These are phyloP conservation scores for Adoxophyes honmai DNA, from an alignment of 1,140 invertebrate species.

Conservation along the genomic window DNA sequence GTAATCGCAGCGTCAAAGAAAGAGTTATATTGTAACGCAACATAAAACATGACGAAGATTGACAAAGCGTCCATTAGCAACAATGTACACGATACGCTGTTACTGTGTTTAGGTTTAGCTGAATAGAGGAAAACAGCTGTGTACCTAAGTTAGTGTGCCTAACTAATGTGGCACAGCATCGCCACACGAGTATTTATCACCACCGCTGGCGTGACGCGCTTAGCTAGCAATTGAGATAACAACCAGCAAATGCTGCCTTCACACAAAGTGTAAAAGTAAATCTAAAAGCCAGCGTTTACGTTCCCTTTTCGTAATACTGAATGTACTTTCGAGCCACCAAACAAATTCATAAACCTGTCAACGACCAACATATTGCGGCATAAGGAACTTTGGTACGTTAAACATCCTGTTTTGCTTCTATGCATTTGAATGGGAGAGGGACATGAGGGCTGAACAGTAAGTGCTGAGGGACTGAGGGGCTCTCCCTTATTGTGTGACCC, in stretches of 20 bases:
- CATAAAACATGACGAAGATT: neutral
- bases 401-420: neutral
- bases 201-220: no score
- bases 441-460: neutral
- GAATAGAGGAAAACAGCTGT: neutral
- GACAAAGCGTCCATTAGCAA: constrained; percentile 1
- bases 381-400: constrained; percentile 3
- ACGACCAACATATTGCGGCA: neutral
- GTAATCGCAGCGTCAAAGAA: no score
- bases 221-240: no score
- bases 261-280: no score
- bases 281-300: no score
- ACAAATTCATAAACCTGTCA: neutral
- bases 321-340: no score
- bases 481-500: neutral
- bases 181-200: no score
- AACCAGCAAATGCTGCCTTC: no score
- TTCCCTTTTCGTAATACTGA: no score
- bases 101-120: neutral
- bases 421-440: constrained; percentile 7
- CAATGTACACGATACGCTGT: neutral
- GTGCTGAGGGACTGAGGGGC: constrained; percentile 3
- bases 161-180: no score
- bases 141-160: neutral
- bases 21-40: neutral